Conservation (phyloP, 2,888 invertebrate genomes). For the Furcula furcula region DNA sequence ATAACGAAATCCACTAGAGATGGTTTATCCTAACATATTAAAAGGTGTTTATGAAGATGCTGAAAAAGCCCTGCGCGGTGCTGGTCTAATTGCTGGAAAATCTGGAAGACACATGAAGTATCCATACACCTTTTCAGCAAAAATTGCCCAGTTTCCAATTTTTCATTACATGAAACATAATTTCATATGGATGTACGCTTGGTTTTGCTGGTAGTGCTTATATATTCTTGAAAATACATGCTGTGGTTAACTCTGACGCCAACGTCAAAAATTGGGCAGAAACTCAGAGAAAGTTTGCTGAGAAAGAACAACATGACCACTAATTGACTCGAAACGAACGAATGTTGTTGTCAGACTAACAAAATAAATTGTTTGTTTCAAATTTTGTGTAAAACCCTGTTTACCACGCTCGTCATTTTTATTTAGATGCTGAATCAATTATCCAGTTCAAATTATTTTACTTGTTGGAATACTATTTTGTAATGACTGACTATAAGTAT, state of each 20-base stretch:
- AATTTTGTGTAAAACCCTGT: too few species aligned
- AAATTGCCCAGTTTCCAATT: slow-evolving; percentile 91
- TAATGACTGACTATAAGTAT: too few species aligned
- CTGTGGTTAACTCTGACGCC: slow-evolving; percentile 75
- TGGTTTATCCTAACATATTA: slow-evolving; percentile 46
- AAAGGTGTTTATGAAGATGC: slow-evolving; percentile 33
- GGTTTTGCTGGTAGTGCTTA: slow-evolving; percentile 80
- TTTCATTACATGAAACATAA: slow-evolving; percentile 86
- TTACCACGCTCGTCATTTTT: too few species aligned
- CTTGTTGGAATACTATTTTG: too few species aligned
- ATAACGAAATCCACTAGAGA: too few species aligned
- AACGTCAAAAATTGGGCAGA: slow-evolving; percentile 63
- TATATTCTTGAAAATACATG: slow-evolving; percentile 85
- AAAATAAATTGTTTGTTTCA: too few species aligned
- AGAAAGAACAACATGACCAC: slow-evolving; percentile 54
- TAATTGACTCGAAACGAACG: too few species aligned
- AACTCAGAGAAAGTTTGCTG: slow-evolving; percentile 54
- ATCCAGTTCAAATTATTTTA: too few species aligned
- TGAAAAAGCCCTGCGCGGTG: slow-evolving; percentile 33
- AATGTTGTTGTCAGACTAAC: too few species aligned
- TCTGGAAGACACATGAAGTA: slow-evolving; percentile 90
- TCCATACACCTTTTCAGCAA: slow-evolving; percentile 91
- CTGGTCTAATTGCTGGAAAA: slow-evolving; percentile 55
- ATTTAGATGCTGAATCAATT: too few species aligned
- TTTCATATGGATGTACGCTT: slow-evolving; percentile 87